A percentile compares a stretch with the other conserved stretches of the same genome.
Conservation (phyloP, 2,113 vertebrate species). For the Trematomus loennbergii region DNA sequence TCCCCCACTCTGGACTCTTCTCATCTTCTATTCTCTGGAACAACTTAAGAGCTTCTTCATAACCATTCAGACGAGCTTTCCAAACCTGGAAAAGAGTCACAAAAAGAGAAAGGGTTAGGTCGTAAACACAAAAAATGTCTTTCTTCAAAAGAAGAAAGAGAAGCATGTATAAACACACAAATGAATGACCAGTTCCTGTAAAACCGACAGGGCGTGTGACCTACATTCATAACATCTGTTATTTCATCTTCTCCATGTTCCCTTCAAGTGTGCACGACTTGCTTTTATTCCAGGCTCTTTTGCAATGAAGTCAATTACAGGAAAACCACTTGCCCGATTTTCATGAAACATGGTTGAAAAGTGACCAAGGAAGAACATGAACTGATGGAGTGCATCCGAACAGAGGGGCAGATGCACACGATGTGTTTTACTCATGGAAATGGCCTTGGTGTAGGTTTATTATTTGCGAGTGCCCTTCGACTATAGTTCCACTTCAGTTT, state of each 20-base stretch:
- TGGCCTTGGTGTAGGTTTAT: too few species aligned
- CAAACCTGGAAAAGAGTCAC: conserved; percentile 86
- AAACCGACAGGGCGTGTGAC: conserved; percentile 29
- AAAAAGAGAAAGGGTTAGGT: neutral
- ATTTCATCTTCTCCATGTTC: neutral
- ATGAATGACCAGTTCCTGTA: conserved; percentile 62
- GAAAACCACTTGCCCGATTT: neutral
- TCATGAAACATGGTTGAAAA: too few species aligned
- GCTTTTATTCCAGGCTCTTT: neutral
- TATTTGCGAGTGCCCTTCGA: too few species aligned
- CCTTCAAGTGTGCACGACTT: neutral
- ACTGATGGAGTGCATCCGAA: too few species aligned
- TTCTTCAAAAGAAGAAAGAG: neutral
- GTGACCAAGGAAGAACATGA: too few species aligned
- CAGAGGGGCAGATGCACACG: too few species aligned
- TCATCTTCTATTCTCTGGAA: conserved; percentile 96
- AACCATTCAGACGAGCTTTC: conserved; percentile 97
- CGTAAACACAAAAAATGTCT: too few species aligned
- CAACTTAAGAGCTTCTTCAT: conserved; percentile 95
- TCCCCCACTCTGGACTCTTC: conserved; percentile 98
- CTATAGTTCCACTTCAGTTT: too few species aligned
- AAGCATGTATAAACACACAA: neutral
- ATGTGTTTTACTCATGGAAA: too few species aligned
- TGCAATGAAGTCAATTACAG: too few species aligned
- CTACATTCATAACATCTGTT: neutral